Evolutionary conservation across 2,113 vertebrate genomes (phyloP).

Genomic region (Laterallus jamaicensis): DNA sequence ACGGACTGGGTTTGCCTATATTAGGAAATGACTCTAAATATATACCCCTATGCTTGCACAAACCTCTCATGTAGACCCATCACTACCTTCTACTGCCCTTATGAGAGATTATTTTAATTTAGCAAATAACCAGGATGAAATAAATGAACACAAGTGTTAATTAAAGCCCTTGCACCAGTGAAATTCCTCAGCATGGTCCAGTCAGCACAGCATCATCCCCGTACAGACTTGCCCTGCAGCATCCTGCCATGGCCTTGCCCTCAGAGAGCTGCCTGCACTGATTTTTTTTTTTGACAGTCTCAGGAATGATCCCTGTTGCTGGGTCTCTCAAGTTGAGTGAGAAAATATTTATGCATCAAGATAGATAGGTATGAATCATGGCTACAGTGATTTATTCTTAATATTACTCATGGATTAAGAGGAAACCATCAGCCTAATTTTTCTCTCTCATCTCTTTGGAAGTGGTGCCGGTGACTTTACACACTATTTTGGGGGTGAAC

Average conservation of each 20-base stretch:
- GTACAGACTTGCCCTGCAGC: background rate
- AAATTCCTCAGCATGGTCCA: background rate
- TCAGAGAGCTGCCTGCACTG: accelerated
- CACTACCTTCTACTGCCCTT: background rate
- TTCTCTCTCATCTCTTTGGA: background rate
- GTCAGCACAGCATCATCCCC: background rate
- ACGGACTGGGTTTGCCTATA: background rate
- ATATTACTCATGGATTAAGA: background rate
- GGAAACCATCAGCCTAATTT: background rate
- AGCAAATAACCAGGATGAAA: background rate
- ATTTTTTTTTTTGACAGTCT: background rate
- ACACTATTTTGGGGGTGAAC: background rate
- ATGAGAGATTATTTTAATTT: background rate
- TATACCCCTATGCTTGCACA: background rate
- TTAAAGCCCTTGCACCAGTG: background rate
- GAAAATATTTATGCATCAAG: background rate
- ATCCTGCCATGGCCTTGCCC: accelerated
- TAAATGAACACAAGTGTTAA: background rate
- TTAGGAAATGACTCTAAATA: background rate
- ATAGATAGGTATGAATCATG: background rate
- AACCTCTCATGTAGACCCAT: background rate
- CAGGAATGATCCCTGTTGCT: accelerated
- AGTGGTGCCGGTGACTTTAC: background rate
- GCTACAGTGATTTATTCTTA: background rate
- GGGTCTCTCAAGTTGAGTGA: background rate